Evolutionary conservation across 2,113 vertebrate species (phyloP).

Genomic region (Ibidorhyncha struthersii): DNA sequence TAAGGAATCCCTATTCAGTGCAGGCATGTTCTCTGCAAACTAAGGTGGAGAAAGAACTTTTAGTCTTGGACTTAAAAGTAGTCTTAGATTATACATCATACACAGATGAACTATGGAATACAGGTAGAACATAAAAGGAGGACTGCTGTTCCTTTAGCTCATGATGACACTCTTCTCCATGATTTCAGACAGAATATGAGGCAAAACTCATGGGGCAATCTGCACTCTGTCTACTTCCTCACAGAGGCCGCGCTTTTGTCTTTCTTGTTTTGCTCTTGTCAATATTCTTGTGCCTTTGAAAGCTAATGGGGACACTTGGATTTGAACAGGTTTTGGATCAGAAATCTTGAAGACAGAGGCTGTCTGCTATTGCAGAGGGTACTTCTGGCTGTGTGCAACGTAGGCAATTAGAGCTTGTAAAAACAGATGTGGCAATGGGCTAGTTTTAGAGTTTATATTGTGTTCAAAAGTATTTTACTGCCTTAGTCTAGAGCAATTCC

Average conservation of each 20-base stretch:
- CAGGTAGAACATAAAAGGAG: not conserved
- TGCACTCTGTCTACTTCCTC: not conserved
- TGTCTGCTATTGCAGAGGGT: not conserved
- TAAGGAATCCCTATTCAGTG: not conserved
- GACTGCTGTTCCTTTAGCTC: not conserved
- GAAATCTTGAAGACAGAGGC: not conserved
- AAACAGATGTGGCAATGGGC: not conserved
- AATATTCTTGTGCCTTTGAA: not conserved
- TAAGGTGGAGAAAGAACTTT: not conserved
- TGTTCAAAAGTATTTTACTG: not conserved
- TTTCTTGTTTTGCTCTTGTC: not conserved
- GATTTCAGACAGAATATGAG: not conserved
- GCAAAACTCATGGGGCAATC: not conserved
- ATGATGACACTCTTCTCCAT: not conserved
- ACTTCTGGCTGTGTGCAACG: not conserved
- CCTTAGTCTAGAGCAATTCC: not conserved
- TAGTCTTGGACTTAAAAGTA: not conserved
- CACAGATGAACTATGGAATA: not conserved
- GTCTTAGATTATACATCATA: not conserved
- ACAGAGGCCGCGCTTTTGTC: not conserved
- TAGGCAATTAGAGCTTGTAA: not conserved
- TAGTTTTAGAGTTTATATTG: not conserved
- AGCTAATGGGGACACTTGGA: not conserved
- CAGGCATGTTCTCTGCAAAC: not conserved
- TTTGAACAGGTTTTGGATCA: not conserved